These are phyloP conservation scores for Azemiops feae DNA, from an alignment of 2,113 vertebrate genomes.

Conservation along the genomic window DNA sequence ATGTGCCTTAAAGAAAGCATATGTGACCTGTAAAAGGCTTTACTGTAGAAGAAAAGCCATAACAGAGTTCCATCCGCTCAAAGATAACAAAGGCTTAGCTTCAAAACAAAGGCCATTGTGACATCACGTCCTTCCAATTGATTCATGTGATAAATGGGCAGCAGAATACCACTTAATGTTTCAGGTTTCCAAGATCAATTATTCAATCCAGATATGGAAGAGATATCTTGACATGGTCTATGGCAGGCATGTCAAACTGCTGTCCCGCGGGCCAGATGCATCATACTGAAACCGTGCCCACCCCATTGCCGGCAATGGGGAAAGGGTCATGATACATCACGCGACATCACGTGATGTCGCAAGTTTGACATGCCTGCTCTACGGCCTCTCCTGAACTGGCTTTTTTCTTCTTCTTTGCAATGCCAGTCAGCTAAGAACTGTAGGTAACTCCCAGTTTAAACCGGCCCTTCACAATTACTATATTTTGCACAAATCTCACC, in stretches of 20 bases:
- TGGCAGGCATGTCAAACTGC: too few species aligned
- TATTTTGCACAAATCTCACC: neutral
- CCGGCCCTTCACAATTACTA: neutral
- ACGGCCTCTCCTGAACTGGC: neutral
- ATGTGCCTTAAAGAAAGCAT: neutral
- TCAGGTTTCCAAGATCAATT: neutral
- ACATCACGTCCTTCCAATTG: neutral
- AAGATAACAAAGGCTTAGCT: neutral
- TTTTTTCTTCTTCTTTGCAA: neutral
- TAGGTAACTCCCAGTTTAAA: neutral
- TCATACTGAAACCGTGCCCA: too few species aligned
- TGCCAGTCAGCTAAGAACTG: neutral
- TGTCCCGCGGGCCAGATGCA: too few species aligned
- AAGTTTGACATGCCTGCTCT: too few species aligned
- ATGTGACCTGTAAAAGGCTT: neutral
- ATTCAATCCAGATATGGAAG: neutral
- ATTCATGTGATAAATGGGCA: neutral
- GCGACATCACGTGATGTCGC: too few species aligned
- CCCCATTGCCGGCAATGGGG: too few species aligned
- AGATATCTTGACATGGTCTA: neutral
- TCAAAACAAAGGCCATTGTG: neutral
- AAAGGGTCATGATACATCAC: too few species aligned
- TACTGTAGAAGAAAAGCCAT: neutral
- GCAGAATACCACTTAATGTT: neutral
- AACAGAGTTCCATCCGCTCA: neutral